Evolutionary conservation across 2,888 invertebrate genomes (phyloP).

Genomic region (Epirrhoe tristata): DNA sequence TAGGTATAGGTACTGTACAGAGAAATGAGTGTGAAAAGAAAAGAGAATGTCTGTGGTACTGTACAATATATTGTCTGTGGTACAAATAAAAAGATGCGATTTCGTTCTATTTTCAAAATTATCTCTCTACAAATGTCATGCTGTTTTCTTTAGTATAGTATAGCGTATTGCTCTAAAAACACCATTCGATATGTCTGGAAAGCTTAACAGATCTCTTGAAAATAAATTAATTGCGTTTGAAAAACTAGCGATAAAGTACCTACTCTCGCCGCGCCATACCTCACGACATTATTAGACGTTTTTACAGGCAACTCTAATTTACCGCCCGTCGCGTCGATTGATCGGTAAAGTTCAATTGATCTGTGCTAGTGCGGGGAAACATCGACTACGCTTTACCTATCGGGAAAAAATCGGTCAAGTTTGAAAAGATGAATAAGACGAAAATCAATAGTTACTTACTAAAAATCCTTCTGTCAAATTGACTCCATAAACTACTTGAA

Average conservation of each 20-base stretch:
- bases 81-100: no score
- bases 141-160: no score
- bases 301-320: conserved; percentile 60
- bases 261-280: conserved; percentile 31
- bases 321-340: conserved; percentile 55
- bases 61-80: no score
- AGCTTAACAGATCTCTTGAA: conserved; percentile 7
- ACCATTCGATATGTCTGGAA: not conserved
- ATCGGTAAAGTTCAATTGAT: conserved; percentile 44
- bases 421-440: no score
- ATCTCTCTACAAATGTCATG: no score
- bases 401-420: not conserved
- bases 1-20: no score
- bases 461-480: no score
- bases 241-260: conserved; percentile 30
- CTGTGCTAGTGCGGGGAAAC: conserved; percentile 25
- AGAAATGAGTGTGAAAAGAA: no score
- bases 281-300: conserved; percentile 45
- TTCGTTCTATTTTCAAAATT: no score
- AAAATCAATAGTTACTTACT: no score
- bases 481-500: no score
- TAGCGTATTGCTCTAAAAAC: not conserved
- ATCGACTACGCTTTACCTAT: not conserved
- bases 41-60: no score
- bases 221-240: conserved; percentile 30